Evolutionary conservation across 2,888 invertebrate species (phyloP).

Genomic region (Eupithecia tripunctaria): DNA sequence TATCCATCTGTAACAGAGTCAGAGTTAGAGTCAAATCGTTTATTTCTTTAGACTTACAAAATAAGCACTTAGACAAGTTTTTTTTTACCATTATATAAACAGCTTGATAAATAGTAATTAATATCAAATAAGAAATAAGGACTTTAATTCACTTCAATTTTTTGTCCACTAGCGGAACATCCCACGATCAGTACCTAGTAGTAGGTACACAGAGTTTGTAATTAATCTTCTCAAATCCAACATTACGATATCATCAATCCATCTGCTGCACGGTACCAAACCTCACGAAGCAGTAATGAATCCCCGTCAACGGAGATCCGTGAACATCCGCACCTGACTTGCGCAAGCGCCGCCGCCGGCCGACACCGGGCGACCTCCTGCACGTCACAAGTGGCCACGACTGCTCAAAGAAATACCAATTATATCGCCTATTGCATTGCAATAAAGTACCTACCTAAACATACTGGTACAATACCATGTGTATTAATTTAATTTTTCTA

Average conservation of each 20-base stretch:
- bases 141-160: too few relatives aligned
- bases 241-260: neutral
- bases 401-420: conserved; percentile 15
- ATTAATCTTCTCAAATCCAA: neutral
- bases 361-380: conserved; percentile 26
- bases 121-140: too few relatives aligned
- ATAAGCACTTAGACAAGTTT: too few relatives aligned
- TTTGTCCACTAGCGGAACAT: too few relatives aligned
- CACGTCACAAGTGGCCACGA: neutral
- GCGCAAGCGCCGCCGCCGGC: conserved; percentile 22
- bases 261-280: neutral
- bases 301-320: conserved; percentile 22
- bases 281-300: conserved; percentile 15
- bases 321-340: conserved; percentile 18
- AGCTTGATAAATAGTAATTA: too few relatives aligned
- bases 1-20: too few relatives aligned
- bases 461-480: too few relatives aligned
- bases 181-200: neutral
- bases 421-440: neutral
- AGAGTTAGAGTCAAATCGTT: too few relatives aligned
- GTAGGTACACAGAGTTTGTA: neutral
- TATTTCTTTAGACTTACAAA: too few relatives aligned
- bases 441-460: neutral
- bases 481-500: neutral
- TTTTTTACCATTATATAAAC: too few relatives aligned